Conservation (phyloP, 2,888 invertebrate genomes). For the Aporophyla nigra region DNA sequence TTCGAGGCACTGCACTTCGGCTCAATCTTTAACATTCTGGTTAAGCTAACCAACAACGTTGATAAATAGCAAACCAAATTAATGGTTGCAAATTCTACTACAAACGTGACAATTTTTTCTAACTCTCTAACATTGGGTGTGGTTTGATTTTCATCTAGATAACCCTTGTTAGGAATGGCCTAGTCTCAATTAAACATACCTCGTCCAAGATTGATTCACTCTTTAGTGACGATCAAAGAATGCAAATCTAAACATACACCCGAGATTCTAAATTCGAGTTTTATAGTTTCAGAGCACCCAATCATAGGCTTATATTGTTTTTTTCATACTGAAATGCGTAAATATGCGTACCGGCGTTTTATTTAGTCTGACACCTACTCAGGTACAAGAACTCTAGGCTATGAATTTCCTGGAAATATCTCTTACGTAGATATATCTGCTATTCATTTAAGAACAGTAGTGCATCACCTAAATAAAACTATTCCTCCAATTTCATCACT, state of each 20-base stretch:
- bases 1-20: background rate
- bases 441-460: conserved; percentile 31
- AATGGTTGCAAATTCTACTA: background rate
- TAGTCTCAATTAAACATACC: background rate
- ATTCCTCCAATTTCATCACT: background rate
- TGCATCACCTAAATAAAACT: conserved; percentile 12
- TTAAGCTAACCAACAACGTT: background rate
- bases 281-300: conserved; percentile 21
- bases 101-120: background rate
- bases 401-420: conserved; percentile 47
- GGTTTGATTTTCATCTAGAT: background rate
- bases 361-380: conserved; percentile 71
- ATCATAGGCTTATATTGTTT: conserved; percentile 53
- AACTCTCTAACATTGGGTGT: too few relatives aligned
- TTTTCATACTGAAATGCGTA: conserved; percentile 31
- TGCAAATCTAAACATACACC: conserved; percentile 16
- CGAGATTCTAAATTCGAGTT: conserved; percentile 8
- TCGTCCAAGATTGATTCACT: conserved; percentile 8
- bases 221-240: conserved; percentile 11
- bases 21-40: background rate
- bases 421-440: conserved; percentile 38
- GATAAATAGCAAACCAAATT: background rate
- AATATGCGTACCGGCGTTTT: conserved; percentile 56
- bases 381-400: conserved; percentile 44
- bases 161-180: background rate